Conservation (phyloP, 2,113 vertebrate genomes). For the Sebastes fasciatus region DNA sequence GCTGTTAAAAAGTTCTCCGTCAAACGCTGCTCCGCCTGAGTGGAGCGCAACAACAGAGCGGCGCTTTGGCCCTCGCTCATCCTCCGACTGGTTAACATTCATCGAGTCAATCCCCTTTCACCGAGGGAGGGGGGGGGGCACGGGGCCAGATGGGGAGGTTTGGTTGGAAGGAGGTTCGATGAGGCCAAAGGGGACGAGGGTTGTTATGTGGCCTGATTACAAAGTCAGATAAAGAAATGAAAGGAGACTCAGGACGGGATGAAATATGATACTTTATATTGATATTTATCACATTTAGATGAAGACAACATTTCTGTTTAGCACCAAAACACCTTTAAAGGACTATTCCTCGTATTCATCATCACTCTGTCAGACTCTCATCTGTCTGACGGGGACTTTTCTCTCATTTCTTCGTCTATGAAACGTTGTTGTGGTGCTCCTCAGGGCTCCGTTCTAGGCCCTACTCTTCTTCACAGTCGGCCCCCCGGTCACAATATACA, state of each 20-base stretch:
- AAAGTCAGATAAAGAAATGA: conserved; percentile 64
- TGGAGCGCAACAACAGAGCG: conserved; percentile 66
- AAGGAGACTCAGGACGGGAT: neutral
- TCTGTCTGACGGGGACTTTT: too few relatives aligned
- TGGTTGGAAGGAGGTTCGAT: conserved; percentile 16
- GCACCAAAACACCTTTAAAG: neutral
- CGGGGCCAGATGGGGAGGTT: conserved; percentile 5
- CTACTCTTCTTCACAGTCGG: too few relatives aligned
- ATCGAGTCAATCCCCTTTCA: conserved; percentile 67
- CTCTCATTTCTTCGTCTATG: neutral
- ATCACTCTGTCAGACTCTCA: neutral
- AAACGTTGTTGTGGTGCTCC: neutral
- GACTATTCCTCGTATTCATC: neutral
- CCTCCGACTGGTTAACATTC: conserved; percentile 86
- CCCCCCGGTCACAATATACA: too few relatives aligned
- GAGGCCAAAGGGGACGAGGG: conserved; percentile 48
- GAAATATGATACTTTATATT: too few relatives aligned
- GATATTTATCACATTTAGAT: neutral
- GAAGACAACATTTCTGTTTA: neutral
- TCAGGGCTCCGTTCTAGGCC: too few relatives aligned
- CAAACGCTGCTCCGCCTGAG: conserved; percentile 77
- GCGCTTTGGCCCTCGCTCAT: conserved; percentile 68
- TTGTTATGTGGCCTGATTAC: conserved; percentile 71
- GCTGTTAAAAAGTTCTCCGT: conserved; percentile 81
- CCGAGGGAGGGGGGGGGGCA: conserved; percentile 13